phyloP scores from a whole-genome alignment of 2,888 invertebrate species.

The Ophion ventricosus region DNA sequence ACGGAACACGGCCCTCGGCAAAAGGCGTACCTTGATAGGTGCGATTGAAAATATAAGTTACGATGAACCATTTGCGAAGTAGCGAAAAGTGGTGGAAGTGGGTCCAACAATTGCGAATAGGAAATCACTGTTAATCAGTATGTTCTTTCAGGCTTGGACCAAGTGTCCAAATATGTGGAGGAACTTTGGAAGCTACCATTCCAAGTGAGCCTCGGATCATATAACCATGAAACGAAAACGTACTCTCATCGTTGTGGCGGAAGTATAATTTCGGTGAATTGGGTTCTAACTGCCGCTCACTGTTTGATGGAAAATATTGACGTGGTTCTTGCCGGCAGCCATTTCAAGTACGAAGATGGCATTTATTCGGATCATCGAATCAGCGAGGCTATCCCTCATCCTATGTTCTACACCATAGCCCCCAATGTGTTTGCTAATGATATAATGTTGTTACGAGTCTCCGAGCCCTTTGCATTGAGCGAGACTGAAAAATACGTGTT shows the following conservation, averaged over 20 bases:
- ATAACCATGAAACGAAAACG: neutral
- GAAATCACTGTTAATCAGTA: neutral
- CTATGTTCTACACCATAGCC: neutral
- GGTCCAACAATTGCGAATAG: too few species aligned
- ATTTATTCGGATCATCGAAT: neutral
- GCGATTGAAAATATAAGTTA: too few species aligned
- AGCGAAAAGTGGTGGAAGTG: too few species aligned
- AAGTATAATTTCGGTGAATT: constrained; percentile 31
- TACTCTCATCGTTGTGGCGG: constrained; percentile 24
- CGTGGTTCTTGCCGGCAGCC: constrained; percentile 10
- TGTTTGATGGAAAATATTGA: constrained; percentile 8
- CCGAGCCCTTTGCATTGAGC: neutral
- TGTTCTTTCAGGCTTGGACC: neutral
- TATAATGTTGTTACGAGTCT: constrained; percentile 23
- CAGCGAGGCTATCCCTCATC: neutral
- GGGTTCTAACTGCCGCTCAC: constrained; percentile 30
- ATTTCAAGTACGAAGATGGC: constrained; percentile 20
- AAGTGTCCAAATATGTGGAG: constrained; percentile 14
- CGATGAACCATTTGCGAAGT: too few species aligned
- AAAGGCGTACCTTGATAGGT: too few species aligned
- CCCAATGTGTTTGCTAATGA: constrained; percentile 5
- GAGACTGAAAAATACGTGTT: neutral
- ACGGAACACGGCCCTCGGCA: too few species aligned
- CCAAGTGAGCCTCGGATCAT: constrained; percentile 24
- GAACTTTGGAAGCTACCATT: constrained; percentile 1